Evolutionary conservation across 2,888 invertebrate species (phyloP).

Genomic region (Galeopsomyia nigrocyanea): DNA sequence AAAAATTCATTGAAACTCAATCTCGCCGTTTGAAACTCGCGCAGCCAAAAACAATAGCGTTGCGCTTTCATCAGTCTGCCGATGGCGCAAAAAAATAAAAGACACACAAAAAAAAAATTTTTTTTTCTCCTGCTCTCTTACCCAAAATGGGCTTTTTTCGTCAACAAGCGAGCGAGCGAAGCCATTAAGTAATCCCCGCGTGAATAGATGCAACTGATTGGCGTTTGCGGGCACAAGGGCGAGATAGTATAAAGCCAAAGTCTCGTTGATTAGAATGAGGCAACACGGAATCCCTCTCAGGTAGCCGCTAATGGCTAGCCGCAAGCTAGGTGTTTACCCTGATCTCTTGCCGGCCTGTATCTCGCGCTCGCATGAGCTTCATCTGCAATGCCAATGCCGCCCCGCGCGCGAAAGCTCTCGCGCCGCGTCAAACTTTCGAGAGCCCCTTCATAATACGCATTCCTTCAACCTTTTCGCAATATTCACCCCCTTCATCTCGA

Average conservation of each 20-base stretch:
- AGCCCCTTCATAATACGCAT: conserved; percentile 18
- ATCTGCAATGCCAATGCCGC: conserved; percentile 65
- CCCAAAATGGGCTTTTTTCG: conserved; percentile 2
- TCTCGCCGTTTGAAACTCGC: too few species aligned
- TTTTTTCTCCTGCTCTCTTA: neutral
- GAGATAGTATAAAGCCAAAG: conserved; percentile 52
- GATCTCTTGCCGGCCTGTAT: conserved; percentile 64
- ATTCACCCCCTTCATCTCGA: conserved; percentile 53
- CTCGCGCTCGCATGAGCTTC: conserved; percentile 52
- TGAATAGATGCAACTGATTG: conserved; percentile 66
- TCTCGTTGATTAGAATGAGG: conserved; percentile 66
- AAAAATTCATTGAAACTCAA: too few species aligned
- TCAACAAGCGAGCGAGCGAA: too few species aligned
- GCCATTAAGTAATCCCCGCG: conserved; percentile 66
- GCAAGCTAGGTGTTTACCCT: conserved; percentile 66
- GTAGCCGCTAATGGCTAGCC: conserved; percentile 66
- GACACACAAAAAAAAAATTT: too few species aligned
- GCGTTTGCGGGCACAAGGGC: conserved; percentile 55
- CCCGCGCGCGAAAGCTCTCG: neutral
- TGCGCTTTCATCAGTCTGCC: too few species aligned
- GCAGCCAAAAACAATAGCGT: too few species aligned
- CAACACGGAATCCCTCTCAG: conserved; percentile 68
- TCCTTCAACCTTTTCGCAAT: conserved; percentile 39
- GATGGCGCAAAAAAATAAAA: too few species aligned
- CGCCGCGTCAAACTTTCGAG: conserved; percentile 16